Evolutionary conservation across 2,113 vertebrate species (phyloP).

Genomic region (Colossoma macropomum): DNA sequence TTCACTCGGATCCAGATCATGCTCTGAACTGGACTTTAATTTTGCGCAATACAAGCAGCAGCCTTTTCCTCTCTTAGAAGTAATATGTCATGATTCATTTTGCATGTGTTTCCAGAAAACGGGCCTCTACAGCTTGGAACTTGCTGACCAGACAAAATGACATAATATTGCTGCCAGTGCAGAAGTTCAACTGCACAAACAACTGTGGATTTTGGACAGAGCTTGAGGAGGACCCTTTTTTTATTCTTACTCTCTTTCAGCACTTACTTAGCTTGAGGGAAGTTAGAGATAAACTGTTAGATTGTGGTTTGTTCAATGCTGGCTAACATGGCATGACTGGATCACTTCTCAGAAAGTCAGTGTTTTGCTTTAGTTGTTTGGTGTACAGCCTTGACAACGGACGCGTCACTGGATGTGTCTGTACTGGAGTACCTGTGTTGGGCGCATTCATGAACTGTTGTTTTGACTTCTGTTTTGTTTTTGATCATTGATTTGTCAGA

Average conservation of each 20-base stretch:
- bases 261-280: neutral
- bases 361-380: neutral
- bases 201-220: neutral
- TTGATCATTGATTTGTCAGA: neutral
- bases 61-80: conserved; percentile 26
- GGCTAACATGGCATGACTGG: neutral
- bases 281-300: neutral
- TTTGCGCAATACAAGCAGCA: conserved; percentile 7
- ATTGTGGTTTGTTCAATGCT: neutral
- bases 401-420: neutral
- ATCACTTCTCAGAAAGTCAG: neutral
- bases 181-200: conserved; percentile 29
- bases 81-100: conserved; percentile 10
- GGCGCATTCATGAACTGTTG: neutral
- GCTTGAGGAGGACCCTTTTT: conserved; percentile 10
- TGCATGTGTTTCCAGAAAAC: conserved; percentile 22
- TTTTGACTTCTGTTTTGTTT: neutral
- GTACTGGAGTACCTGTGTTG: neutral
- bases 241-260: neutral
- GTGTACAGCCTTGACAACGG: neutral
- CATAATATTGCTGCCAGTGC: conserved; percentile 25
- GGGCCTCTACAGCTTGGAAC: neutral
- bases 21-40: neutral
- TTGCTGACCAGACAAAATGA: conserved; percentile 39
- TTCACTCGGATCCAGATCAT: conserved; percentile 11